phyloP scores from a whole-genome alignment of 2,888 invertebrate genomes.

The Beris chalybata region DNA sequence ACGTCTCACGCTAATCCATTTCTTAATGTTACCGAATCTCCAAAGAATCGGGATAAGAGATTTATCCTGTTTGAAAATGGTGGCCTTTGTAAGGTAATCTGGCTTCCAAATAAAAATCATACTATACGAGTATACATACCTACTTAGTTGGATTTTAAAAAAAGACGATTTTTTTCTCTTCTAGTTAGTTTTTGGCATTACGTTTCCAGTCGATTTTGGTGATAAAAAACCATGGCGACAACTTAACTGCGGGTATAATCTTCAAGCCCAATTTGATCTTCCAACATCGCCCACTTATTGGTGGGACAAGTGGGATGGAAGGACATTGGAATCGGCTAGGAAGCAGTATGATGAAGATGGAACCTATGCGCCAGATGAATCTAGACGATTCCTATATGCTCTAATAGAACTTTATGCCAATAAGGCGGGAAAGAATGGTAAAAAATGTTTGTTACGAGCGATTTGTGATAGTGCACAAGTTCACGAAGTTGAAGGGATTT shows the following conservation, averaged over 20 bases:
- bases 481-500: slow-evolving; percentile 43
- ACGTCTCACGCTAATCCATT: no score
- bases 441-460: slow-evolving; percentile 47
- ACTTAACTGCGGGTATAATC: slow-evolving; percentile 43
- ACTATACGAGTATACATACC: neutral
- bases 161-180: no score
- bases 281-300: slow-evolving; percentile 48
- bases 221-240: slow-evolving; percentile 50
- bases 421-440: slow-evolving; percentile 42
- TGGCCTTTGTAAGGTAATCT: slow-evolving; percentile 11
- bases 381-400: slow-evolving; percentile 48
- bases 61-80: slow-evolving; percentile 11
- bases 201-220: slow-evolving; percentile 43
- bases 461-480: slow-evolving; percentile 53
- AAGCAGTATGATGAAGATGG: slow-evolving; percentile 41
- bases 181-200: slow-evolving; percentile 45
- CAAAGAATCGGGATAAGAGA: neutral
- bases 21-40: no score
- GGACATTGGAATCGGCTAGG: slow-evolving; percentile 41
- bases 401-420: slow-evolving; percentile 49
- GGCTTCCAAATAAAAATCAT: neutral
- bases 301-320: slow-evolving; percentile 51
- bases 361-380: slow-evolving; percentile 44
- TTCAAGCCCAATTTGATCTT: slow-evolving; percentile 48
- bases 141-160: no score